Conservation (phyloP, 2,113 vertebrate species). For the Sinosuthora webbiana region DNA sequence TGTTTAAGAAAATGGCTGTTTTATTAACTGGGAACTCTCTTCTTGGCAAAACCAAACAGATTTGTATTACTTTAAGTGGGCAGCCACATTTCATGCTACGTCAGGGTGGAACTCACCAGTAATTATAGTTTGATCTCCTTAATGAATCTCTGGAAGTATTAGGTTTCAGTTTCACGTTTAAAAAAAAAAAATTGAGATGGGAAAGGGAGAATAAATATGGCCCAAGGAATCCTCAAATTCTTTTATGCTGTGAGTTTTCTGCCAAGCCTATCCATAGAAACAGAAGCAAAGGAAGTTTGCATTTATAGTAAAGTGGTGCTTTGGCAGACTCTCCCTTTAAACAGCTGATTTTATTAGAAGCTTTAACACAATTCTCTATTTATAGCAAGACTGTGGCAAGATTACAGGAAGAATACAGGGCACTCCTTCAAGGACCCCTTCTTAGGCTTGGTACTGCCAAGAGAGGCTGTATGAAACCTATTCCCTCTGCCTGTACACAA, state of each 20-base stretch:
- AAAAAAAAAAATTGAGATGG: not conserved
- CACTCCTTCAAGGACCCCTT: not conserved
- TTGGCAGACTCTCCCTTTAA: not conserved
- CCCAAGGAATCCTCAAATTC: not conserved
- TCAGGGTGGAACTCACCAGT: slow-evolving; percentile 36
- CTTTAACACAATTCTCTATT: not conserved
- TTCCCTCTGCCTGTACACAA: not conserved
- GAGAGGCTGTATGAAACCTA: not conserved
- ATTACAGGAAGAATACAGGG: not conserved
- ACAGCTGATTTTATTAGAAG: not conserved
- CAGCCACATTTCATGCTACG: slow-evolving; percentile 24
- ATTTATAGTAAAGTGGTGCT: not conserved
- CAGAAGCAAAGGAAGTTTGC: not conserved
- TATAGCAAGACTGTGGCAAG: not conserved
- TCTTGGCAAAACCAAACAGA: not conserved
- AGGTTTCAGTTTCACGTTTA: slow-evolving; percentile 49
- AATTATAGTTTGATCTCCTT: slow-evolving; percentile 30
- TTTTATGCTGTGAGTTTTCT: not conserved
- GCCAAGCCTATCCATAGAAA: not conserved
- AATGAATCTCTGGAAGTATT: not conserved
- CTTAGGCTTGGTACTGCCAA: not conserved
- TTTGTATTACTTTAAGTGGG: not conserved
- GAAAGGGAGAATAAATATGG: not conserved
- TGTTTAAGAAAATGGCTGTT: not conserved
- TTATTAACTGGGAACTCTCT: not conserved